Evolutionary conservation across 2,113 vertebrate genomes (phyloP).

Genomic region (Brachionichthys hirsutus): DNA sequence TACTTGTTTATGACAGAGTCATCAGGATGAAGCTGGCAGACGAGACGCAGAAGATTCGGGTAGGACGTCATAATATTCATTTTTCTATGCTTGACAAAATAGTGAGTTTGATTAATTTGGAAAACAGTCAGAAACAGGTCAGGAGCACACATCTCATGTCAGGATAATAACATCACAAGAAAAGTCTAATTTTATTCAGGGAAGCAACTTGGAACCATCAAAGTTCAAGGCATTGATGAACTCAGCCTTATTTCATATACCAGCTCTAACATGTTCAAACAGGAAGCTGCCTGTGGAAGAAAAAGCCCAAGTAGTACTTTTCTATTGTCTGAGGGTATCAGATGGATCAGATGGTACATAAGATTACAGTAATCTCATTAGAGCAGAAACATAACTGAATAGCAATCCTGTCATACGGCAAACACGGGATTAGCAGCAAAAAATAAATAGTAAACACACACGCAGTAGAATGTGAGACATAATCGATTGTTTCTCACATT

Average conservation of each 20-base stretch:
- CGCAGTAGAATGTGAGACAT: no score
- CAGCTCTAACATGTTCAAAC: background rate
- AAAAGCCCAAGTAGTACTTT: constrained; percentile 10
- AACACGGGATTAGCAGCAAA: background rate
- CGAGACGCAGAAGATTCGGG: no score
- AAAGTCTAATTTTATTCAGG: background rate
- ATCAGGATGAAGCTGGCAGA: no score
- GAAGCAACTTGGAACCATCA: background rate
- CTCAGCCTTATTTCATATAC: background rate
- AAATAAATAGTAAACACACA: background rate
- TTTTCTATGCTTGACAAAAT: background rate
- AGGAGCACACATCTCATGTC: no score
- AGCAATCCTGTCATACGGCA: constrained; percentile 6
- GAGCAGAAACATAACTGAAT: constrained; percentile 16
- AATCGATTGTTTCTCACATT: no score
- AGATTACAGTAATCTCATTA: constrained; percentile 55
- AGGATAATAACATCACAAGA: background rate
- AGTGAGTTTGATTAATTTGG: background rate
- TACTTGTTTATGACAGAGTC: no score
- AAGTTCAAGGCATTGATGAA: background rate
- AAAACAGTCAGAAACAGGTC: background rate
- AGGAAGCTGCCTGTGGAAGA: background rate
- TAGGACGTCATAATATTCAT: no score
- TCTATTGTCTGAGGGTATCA: constrained; percentile 4
- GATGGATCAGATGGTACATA: background rate